Evolutionary conservation across 2,797 vertebrate genomes (phyloP).

Genomic region (Chaetodon trifasciatus): DNA sequence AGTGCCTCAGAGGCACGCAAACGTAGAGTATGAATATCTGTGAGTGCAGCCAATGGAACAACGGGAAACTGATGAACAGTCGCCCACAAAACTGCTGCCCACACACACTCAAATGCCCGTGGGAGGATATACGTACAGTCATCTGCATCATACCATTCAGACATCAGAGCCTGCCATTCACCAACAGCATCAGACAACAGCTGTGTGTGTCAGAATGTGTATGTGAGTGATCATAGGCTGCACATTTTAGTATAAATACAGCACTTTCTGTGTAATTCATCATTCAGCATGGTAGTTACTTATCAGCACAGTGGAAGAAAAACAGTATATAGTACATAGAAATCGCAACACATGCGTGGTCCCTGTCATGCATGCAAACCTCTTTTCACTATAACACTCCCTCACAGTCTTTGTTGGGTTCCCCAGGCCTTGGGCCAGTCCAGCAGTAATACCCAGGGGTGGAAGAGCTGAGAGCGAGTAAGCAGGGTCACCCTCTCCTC

Average conservation of each 20-base stretch:
- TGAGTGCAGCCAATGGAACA: constrained; percentile 56
- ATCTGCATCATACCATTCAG: constrained; percentile 62
- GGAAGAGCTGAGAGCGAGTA: constrained; percentile 57
- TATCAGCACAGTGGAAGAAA: background rate
- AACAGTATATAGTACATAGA: background rate
- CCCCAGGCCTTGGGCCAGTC: constrained; percentile 42
- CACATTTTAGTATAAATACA: constrained; percentile 14
- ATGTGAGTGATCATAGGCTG: constrained; percentile 8
- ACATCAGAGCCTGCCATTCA: constrained; percentile 47
- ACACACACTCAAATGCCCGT: constrained; percentile 52
- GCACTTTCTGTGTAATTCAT: background rate
- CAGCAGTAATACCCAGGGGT: constrained; percentile 57
- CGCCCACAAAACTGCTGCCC: constrained; percentile 63
- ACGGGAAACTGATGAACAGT: constrained; percentile 66
- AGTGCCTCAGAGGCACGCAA: constrained; percentile 48
- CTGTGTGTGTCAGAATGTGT: constrained; percentile 21
- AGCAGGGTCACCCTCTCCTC: constrained; percentile 80
- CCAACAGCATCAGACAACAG: constrained; percentile 40
- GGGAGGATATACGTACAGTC: constrained; percentile 48
- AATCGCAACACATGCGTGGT: background rate
- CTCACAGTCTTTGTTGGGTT: constrained; percentile 41
- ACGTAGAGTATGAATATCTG: constrained; percentile 34
- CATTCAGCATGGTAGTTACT: constrained; percentile 3
- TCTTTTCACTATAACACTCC: constrained; percentile 15
- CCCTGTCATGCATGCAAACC: constrained; percentile 16